phyloP scores from a whole-genome alignment of 2,888 invertebrate species.

The Liposcelis brunnea region DNA sequence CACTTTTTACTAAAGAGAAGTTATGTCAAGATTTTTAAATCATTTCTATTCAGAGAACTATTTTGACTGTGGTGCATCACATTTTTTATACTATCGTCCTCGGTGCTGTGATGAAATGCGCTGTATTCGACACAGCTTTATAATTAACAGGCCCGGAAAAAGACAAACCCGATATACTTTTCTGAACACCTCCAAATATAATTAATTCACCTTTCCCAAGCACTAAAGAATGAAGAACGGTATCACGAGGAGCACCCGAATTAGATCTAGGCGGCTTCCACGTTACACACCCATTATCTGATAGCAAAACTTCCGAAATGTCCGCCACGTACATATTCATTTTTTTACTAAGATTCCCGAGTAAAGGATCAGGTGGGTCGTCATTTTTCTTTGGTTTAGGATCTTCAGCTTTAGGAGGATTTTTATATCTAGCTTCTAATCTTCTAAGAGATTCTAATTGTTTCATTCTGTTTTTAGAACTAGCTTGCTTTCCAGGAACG shows the following conservation, averaged over 20 bases:
- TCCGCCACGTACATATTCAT: conserved; percentile 76
- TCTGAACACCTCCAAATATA: conserved; percentile 72
- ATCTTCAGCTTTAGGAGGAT: conserved; percentile 22
- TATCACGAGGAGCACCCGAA: conserved; percentile 64
- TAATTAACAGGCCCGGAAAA: conserved; percentile 28
- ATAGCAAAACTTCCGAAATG: conserved; percentile 48
- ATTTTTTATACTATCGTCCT: conserved; percentile 16
- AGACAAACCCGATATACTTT: no score
- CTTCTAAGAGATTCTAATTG: conserved; percentile 44
- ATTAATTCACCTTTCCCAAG: conserved; percentile 82
- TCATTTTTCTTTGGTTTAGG: conserved; percentile 17
- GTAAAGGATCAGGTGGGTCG: conserved; percentile 24
- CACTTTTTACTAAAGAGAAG: no score
- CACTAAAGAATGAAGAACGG: conserved; percentile 76
- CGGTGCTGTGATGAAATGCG: conserved; percentile 58
- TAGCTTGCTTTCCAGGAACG: conserved; percentile 18
- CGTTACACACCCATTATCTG: conserved; percentile 40
- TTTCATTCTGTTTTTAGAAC: conserved; percentile 34
- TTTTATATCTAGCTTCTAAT: conserved; percentile 42
- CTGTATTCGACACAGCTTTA: conserved; percentile 51
- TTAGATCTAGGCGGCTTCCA: conserved; percentile 55
- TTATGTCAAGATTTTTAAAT: no score
- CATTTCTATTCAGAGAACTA: no score
- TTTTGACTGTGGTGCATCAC: no score
- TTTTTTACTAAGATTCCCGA: conserved; percentile 46